Evolutionary conservation across 2,797 vertebrate genomes (phyloP).

Genomic region (Xenopus petersii): DNA sequence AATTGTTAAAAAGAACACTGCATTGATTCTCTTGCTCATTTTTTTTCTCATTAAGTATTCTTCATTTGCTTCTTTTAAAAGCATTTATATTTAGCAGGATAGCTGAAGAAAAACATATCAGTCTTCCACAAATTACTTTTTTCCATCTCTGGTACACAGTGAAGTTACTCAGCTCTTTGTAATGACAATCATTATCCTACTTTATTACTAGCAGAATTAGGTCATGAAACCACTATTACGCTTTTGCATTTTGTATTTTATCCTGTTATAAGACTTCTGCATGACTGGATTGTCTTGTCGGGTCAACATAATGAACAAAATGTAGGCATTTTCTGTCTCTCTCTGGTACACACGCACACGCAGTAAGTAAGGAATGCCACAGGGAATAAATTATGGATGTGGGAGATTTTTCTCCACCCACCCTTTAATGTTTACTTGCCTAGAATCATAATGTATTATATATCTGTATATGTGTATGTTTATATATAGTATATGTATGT

Average conservation of each 20-base stretch:
- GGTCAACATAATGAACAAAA: neutral
- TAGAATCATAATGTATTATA: too few species aligned
- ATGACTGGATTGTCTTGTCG: neutral
- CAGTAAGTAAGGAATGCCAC: too few species aligned
- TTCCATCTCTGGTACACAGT: conserved; percentile 10
- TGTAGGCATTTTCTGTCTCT: neutral
- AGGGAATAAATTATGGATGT: too few species aligned
- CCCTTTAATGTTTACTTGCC: too few species aligned
- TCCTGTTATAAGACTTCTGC: neutral
- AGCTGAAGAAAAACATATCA: conserved; percentile 28
- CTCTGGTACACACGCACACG: neutral
- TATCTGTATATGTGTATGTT: too few species aligned
- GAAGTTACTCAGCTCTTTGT: conserved; percentile 19
- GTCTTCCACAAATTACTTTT: conserved; percentile 34
- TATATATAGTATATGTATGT: too few species aligned
- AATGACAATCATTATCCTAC: conserved; percentile 12
- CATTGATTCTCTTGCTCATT: too few species aligned
- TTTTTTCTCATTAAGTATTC: conserved; percentile 2
- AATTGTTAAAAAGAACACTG: too few species aligned
- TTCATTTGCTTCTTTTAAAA: conserved; percentile 34
- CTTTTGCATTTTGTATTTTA: neutral
- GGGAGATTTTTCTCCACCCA: too few species aligned
- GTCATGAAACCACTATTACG: neutral
- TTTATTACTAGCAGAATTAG: conserved; percentile 13
- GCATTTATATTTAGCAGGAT: conserved; percentile 28